These are phyloP conservation scores for Apodemia hepburni DNA, from an alignment of 2,888 invertebrate species.

Conservation along the genomic window DNA sequence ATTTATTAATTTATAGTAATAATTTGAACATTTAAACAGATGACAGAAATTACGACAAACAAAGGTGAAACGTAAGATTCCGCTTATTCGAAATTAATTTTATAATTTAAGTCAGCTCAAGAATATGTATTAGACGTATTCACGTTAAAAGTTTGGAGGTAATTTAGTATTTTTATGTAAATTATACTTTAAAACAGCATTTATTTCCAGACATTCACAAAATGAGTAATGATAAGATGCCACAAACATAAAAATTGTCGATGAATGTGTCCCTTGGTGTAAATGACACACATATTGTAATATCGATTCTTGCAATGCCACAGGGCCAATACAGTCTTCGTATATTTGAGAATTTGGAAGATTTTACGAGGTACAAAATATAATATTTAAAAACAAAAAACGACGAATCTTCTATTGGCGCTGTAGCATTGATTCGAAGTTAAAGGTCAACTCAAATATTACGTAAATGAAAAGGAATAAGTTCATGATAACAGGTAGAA, in stretches of 20 bases:
- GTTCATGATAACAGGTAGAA: slow-evolving; percentile 21
- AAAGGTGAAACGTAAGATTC: too few relatives aligned
- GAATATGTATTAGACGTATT: not conserved
- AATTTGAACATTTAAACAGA: too few relatives aligned
- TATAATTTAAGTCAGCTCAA: too few relatives aligned
- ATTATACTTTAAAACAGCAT: not conserved
- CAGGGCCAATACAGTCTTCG: not conserved
- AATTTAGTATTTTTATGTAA: not conserved
- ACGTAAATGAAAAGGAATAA: not conserved
- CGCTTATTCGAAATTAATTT: too few relatives aligned
- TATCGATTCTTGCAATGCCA: not conserved
- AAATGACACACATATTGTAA: not conserved
- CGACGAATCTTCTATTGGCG: not conserved
- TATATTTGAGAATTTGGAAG: not conserved
- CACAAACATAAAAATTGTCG: not conserved
- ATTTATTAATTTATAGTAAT: too few relatives aligned
- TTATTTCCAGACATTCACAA: slow-evolving; percentile 2
- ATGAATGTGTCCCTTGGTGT: not conserved
- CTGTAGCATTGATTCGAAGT: slow-evolving; percentile 1
- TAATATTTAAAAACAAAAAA: not conserved
- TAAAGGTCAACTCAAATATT: slow-evolving; percentile 1
- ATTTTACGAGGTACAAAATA: not conserved
- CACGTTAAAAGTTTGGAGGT: slow-evolving; percentile 3
- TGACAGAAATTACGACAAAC: too few relatives aligned
- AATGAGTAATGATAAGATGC: not conserved